Base-by-base conservation (phyloP, 2,797 vertebrate genomes). In the Pseudochromis fuscus region DNA sequence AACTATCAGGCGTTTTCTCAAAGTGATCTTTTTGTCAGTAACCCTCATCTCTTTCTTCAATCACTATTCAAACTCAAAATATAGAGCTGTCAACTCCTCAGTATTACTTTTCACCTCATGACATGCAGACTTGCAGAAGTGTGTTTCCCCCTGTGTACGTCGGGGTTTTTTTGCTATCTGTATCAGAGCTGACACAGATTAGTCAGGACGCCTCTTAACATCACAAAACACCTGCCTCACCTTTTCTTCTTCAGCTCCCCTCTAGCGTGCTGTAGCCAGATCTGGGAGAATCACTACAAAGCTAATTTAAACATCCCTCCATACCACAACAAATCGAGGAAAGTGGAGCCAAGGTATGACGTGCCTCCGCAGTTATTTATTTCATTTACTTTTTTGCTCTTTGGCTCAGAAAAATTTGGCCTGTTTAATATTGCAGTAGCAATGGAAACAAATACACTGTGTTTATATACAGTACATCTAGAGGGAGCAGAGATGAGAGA, bases 331-430 rank as follows among this genome's bases (percentile, higher is more conserved):
- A 79, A 72, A 74, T 59, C 68, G 52, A 57, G 65, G 38, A 61
- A 75, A 59, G 30, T 40, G 30, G 27, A 65, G 68, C 72, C 53
- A 73, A 82, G 57, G 15, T 79, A 64, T 42, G 30, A 70, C 65
- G n/a, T 46, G 13, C 48, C 64, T 65, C 38, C 30, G 62, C 45
- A 28, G 1, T 42, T 77, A 68, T 79, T 72, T 63, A 55, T 69
- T 49, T 75, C 18, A 11, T 67, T 76, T n/a, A n/a, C n/a, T 66
- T 69, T 81, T 66, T 69, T 82, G 37, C 50, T n/a, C 23, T 38
- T 56, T 74, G 79, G 71, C 31, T 76, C 61, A 78, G 57, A 58
- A 59, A 38, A 28, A 21, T 7, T 25, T 21, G 53, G 8, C 24
- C 25, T 56, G 25, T 35, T 35, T 57, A 48, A 71, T 61, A 27